phyloP scores from a whole-genome alignment of 2,888 invertebrate genomes.

The Choreutis nemorana region DNA sequence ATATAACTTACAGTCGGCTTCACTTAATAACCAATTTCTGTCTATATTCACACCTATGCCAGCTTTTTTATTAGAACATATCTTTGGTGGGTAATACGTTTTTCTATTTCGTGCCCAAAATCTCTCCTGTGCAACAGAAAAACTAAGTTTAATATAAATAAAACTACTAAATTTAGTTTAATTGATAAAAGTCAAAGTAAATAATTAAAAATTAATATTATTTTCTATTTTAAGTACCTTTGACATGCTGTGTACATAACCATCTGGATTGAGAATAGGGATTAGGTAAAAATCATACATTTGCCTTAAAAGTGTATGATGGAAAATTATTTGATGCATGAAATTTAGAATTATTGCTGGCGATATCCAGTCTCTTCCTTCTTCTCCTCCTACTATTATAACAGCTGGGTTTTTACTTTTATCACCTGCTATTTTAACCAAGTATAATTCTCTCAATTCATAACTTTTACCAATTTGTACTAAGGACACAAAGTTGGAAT shows the following conservation, averaged over 20 bases:
- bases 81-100: conserved; percentile 22
- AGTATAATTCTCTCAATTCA: conserved; percentile 32
- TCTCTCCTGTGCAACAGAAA: conserved; percentile 22
- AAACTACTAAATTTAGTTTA: no score
- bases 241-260: conserved; percentile 32
- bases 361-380: conserved; percentile 43
- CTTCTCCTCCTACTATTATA: conserved; percentile 45
- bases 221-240: no score
- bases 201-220: conserved; percentile 5
- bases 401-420: conserved; percentile 23
- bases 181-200: no score
- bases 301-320: conserved; percentile 16
- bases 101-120: conserved; percentile 44
- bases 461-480: conserved; percentile 29
- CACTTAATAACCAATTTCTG: conserved; percentile 43
- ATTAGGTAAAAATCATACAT: conserved; percentile 39
- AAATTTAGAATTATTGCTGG: conserved; percentile 33
- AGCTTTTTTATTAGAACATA: conserved; percentile 17
- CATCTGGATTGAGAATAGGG: conserved; percentile 52
- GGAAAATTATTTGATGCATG: conserved; percentile 21
- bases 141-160: not conserved
- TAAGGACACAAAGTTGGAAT: conserved; percentile 17
- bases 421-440: conserved; percentile 28
- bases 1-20: conserved; percentile 10
- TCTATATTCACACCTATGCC: conserved; percentile 40